These are phyloP conservation scores for Eulithis testata DNA, from an alignment of 2,888 invertebrate species.

Conservation along the genomic window DNA sequence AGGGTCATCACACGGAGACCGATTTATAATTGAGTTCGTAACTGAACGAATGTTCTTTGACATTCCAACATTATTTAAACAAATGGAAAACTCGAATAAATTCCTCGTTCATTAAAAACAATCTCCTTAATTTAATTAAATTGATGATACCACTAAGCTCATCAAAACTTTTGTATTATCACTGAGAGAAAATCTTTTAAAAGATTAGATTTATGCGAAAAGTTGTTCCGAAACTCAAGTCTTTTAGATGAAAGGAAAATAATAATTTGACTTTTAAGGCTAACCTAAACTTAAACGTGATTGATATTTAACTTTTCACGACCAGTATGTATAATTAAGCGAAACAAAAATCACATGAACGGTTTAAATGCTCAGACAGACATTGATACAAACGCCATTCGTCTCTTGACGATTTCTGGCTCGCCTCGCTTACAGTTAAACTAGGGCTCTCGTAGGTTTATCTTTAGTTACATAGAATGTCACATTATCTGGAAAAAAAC, in stretches of 20 bases:
- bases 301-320: not conserved
- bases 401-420: no score
- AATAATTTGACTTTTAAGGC: conserved; percentile 39
- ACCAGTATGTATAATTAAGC: not conserved
- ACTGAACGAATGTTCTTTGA: no score
- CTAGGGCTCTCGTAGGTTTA: no score
- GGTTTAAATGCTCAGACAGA: no score
- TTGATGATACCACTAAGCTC: conserved; percentile 47
- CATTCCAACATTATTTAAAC: not conserved
- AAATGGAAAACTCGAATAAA: conserved; percentile 8
- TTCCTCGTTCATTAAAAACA: conserved; percentile 14
- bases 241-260: conserved; percentile 36
- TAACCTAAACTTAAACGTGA: conserved; percentile 16
- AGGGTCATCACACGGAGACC: conserved; percentile 3
- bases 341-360: no score
- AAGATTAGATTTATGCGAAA: conserved; percentile 57
- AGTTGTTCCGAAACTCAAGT: conserved; percentile 49
- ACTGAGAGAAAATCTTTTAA: conserved; percentile 52
- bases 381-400: no score
- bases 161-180: conserved; percentile 55
- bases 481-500: no score
- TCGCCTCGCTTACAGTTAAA: no score
- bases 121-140: conserved; percentile 34
- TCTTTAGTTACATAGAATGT: no score
- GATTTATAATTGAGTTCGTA: not conserved